Conservation (phyloP, 37 sponge, comb jelly and placozoan species). For the Hexactinellida sp. region DNA sequence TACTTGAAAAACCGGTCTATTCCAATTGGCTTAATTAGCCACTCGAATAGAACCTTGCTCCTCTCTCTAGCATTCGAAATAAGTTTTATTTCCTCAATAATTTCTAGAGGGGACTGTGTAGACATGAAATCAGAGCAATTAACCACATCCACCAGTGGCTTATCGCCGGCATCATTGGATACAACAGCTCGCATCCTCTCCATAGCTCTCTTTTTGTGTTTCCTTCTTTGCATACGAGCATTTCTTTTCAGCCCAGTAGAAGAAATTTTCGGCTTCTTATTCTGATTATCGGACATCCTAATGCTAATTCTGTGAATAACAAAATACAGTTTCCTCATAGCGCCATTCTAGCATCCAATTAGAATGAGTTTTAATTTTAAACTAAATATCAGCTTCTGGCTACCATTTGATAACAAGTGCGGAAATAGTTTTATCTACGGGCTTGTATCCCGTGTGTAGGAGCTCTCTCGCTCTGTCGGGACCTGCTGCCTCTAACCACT, state of each 20-base stretch:
- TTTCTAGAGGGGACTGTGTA: neutral
- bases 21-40: slow-evolving; percentile 58
- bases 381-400: neutral
- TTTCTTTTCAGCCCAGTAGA: neutral
- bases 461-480: slow-evolving; percentile 23
- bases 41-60: slow-evolving; percentile 45
- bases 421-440: slow-evolving; percentile 42
- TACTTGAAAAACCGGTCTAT: slow-evolving; percentile 60
- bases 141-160: neutral
- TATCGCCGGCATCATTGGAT: neutral
- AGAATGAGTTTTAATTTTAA: no score
- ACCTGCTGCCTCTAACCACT: slow-evolving; percentile 41
- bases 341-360: no score
- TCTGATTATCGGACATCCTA: neutral
- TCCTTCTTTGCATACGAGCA: neutral
- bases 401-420: slow-evolving; percentile 77
- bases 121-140: neutral
- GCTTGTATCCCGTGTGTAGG: slow-evolving; percentile 68
- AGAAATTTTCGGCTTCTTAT: neutral
- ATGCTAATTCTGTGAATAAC: no score
- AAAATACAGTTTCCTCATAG: no score
- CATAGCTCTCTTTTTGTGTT: neutral
- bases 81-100: neutral
- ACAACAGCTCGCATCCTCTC: neutral
- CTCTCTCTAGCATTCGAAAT: slow-evolving; percentile 29